Conservation (phyloP, 2,113 vertebrate species). For the Salvelinus sp. region DNA sequence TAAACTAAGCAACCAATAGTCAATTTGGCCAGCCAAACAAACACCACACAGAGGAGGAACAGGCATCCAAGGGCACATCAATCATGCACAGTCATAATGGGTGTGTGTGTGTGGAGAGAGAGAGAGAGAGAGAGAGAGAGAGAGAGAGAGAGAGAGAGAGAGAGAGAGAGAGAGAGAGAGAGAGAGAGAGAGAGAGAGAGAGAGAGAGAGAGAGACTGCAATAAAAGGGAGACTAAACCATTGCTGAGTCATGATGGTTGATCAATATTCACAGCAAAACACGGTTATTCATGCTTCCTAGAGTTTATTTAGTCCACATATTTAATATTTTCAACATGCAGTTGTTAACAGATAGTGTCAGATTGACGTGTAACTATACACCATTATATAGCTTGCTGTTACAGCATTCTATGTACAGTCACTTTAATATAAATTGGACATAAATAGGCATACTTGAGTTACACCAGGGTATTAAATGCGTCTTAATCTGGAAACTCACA, state of each 20-base stretch:
- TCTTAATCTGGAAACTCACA: too few relatives aligned
- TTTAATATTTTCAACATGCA: too few relatives aligned
- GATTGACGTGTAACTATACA: too few relatives aligned
- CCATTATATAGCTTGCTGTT: too few relatives aligned
- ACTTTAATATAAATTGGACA: too few relatives aligned
- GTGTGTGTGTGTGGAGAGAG: neutral
- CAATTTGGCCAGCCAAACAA: conserved; percentile 30
- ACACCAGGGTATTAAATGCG: too few relatives aligned
- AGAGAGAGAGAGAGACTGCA: too few relatives aligned
- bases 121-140: neutral
- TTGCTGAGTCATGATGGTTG: conserved; percentile 43
- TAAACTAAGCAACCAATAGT: conserved; percentile 41
- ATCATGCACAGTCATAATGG: conserved; percentile 46
- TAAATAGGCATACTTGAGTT: too few relatives aligned
- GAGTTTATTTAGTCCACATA: neutral
- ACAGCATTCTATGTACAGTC: too few relatives aligned
- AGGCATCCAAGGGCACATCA: conserved; percentile 44
- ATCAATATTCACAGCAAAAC: neutral
- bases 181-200: neutral
- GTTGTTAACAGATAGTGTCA: too few relatives aligned
- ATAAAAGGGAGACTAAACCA: conserved; percentile 6
- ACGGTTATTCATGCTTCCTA: neutral
- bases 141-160: too few relatives aligned
- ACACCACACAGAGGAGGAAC: conserved; percentile 30
- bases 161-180: too few relatives aligned